These are phyloP conservation scores for Esperia sulphurella DNA, from an alignment of 2,888 invertebrate species.

Conservation along the genomic window DNA sequence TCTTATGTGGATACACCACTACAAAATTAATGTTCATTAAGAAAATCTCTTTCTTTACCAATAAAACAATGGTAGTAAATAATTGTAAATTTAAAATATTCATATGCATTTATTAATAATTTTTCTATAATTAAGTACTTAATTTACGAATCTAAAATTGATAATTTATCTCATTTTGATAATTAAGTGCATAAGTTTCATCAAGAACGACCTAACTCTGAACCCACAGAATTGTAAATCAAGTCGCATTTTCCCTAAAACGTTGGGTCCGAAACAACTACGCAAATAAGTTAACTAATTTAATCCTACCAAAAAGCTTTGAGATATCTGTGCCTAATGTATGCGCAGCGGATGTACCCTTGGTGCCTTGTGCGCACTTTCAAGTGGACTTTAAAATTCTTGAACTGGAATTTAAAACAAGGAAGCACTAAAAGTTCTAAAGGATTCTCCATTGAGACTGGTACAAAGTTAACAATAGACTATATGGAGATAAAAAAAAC, in stretches of 20 bases:
- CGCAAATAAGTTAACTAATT: slow-evolving; percentile 67
- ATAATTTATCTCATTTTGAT: neutral
- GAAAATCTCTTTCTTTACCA: too few relatives aligned
- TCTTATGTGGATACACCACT: too few relatives aligned
- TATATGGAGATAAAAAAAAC: too few relatives aligned
- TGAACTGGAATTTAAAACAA: neutral
- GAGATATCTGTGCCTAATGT: slow-evolving; percentile 73
- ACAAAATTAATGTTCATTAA: too few relatives aligned
- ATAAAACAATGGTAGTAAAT: too few relatives aligned
- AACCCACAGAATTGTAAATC: slow-evolving; percentile 3
- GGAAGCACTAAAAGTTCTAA: too few relatives aligned
- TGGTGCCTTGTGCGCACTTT: slow-evolving; percentile 27
- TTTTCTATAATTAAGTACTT: too few relatives aligned
- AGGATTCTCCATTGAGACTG: too few relatives aligned
- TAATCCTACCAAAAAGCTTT: slow-evolving; percentile 69
- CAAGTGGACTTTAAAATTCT: slow-evolving; percentile 19
- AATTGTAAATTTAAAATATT: too few relatives aligned
- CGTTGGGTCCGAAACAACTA: slow-evolving; percentile 31
- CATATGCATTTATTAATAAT: too few relatives aligned
- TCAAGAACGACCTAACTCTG: neutral
- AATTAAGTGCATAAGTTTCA: slow-evolving; percentile 2
- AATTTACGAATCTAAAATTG: too few relatives aligned
- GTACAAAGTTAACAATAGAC: too few relatives aligned
- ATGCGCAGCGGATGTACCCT: slow-evolving; percentile 68
- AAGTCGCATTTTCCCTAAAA: slow-evolving; percentile 3